A percentile compares a stretch with the other conserved stretches of the same genome.
Evolutionary conservation across 2,113 vertebrate species (phyloP).

Genomic region (Bolborhynchus lineola): DNA sequence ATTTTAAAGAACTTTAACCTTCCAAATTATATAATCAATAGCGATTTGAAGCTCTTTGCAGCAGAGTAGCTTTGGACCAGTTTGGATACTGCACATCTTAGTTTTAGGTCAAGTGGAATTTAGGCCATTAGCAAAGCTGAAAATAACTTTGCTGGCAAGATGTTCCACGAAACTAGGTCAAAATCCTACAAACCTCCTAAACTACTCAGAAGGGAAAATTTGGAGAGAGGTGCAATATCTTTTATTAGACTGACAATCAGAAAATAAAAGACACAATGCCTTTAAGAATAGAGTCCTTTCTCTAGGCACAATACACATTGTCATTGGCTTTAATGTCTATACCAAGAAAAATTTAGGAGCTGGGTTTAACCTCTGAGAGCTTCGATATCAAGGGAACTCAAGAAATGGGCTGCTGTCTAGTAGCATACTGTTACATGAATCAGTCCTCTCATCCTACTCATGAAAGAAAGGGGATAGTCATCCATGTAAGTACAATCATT

Average conservation of each 20-base stretch:
- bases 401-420: neutral
- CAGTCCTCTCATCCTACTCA: neutral
- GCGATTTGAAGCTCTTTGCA: neutral
- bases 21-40: neutral
- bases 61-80: neutral
- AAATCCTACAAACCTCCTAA: neutral
- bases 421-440: neutral
- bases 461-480: neutral
- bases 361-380: neutral
- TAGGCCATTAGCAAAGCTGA: neutral
- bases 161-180: neutral
- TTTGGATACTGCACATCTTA: neutral
- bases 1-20: neutral
- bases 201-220: neutral
- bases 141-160: neutral
- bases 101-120: conserved; percentile 12
- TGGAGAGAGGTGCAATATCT: neutral
- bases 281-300: neutral
- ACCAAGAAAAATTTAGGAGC: neutral
- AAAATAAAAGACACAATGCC: neutral
- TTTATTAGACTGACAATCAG: neutral
- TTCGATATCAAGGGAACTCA: neutral
- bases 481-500: neutral
- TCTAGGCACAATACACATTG: neutral
- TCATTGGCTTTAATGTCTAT: neutral